Evolutionary conservation across 2,797 vertebrate species (phyloP).

Genomic region (Triplophysa yarkandensis): DNA sequence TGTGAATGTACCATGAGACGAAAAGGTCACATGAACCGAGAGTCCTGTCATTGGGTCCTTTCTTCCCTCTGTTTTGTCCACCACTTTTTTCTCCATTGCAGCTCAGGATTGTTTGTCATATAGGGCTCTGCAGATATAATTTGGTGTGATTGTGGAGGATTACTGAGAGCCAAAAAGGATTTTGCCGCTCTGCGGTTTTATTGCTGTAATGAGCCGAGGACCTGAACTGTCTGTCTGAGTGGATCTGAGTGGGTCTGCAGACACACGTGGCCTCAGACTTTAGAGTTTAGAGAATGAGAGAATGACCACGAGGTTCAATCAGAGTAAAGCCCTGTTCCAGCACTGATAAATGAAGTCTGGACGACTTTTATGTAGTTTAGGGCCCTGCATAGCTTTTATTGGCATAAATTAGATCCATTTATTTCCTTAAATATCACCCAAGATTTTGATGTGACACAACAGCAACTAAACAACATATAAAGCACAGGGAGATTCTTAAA

Average conservation of each 20-base stretch:
- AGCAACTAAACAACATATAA: too few relatives aligned
- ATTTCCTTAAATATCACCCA: constrained; percentile 7
- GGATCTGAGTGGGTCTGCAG: constrained; percentile 26
- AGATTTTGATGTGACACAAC: not conserved
- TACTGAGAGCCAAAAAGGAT: constrained; percentile 51
- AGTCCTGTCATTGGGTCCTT: constrained; percentile 9
- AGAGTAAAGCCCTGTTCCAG: constrained; percentile 28
- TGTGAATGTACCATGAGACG: constrained; percentile 5
- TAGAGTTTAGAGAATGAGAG: constrained; percentile 25
- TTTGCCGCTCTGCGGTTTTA: constrained; percentile 41
- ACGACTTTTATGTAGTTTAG: not conserved
- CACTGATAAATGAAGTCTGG: constrained; percentile 34
- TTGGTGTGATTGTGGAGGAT: constrained; percentile 53
- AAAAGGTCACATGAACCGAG: constrained; percentile 39
- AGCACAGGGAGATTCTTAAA: too few relatives aligned
- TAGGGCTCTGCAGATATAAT: constrained; percentile 39
- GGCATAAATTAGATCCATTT: constrained; percentile 13
- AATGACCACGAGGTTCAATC: constrained; percentile 11
- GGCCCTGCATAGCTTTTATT: constrained; percentile 30
- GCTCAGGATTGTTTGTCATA: constrained; percentile 45
- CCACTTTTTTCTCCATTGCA: constrained; percentile 21
- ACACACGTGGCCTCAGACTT: constrained; percentile 27
- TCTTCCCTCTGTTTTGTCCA: constrained; percentile 15
- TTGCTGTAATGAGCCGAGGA: constrained; percentile 51
- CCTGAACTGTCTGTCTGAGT: constrained; percentile 50